Conservation (phyloP, 2,797 vertebrate genomes). For the Vipera latastei region DNA sequence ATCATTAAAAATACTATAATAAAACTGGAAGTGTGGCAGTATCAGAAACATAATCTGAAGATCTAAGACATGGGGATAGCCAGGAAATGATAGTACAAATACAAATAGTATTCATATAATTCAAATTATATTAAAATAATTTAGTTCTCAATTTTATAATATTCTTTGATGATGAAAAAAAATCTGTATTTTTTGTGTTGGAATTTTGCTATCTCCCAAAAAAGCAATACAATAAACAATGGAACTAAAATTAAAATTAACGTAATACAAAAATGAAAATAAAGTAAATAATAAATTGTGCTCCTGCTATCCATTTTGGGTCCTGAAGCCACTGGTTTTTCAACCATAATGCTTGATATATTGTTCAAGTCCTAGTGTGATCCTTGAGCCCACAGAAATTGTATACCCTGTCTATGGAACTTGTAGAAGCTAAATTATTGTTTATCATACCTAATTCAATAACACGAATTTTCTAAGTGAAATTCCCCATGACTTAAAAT, state of each 20-base stretch:
- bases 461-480: not conserved
- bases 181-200: not conserved
- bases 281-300: not conserved
- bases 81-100: not conserved
- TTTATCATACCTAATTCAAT: not conserved
- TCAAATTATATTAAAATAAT: not conserved
- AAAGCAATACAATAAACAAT: not conserved
- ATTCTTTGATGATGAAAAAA: not conserved
- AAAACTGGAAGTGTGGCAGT: not conserved
- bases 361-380: not conserved
- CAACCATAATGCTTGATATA: not conserved
- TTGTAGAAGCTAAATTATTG: not conserved
- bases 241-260: not conserved
- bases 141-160: not conserved
- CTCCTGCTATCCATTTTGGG: not conserved
- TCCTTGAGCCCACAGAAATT: not conserved
- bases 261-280: not conserved
- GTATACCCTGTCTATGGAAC: not conserved
- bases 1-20: not conserved
- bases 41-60: not conserved
- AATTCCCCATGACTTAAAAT: not conserved
- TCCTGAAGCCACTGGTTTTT: not conserved
- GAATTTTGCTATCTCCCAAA: not conserved
- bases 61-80: not conserved
- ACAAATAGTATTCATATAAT: not conserved